Percentiles rank a stretch among this genome's conserved stretches.
These are phyloP conservation scores for Elaeidobius kamerunicus DNA, from an alignment of 2,888 invertebrate genomes.

Conservation along the genomic window DNA sequence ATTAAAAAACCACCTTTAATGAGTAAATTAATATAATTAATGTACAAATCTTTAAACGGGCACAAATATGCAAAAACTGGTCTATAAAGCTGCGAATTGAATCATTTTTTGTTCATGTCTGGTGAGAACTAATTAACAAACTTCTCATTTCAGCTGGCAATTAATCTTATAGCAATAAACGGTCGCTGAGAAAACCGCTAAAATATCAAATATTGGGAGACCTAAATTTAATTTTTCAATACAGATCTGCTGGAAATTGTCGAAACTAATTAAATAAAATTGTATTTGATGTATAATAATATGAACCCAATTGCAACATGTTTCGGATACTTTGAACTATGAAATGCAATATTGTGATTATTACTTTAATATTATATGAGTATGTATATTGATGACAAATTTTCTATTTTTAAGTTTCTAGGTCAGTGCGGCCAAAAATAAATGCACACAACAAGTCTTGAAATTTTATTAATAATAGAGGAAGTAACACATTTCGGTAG, in stretches of 20 bases:
- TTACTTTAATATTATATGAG: constrained; percentile 6
- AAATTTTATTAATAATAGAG: constrained; percentile 4
- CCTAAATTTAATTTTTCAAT: no score
- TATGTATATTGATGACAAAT: constrained; percentile 16
- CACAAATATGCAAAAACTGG: no score
- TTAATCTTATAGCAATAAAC: no score
- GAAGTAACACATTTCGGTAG: constrained; percentile 6
- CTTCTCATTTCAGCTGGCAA: no score
- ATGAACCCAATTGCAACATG: constrained; percentile 14
- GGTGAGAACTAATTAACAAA: no score
- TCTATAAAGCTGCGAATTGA: no score
- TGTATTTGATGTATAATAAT: constrained; percentile 11
- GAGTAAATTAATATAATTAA: no score
- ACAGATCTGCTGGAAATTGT: background rate
- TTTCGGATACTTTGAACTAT: constrained; percentile 12
- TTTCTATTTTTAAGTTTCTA: constrained; percentile 23
- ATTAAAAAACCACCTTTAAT: no score
- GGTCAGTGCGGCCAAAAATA: constrained; percentile 17
- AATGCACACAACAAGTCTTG: constrained; percentile 15
- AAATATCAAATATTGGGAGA: no score
- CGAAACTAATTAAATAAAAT: background rate
- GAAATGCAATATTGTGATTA: constrained; percentile 12
- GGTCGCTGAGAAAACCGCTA: no score
- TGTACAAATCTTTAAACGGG: no score
- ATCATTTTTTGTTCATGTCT: no score